Percentiles rank a stretch among this genome's conserved stretches.
These are phyloP conservation scores for Atopsyche davidsoni DNA, from an alignment of 1,140 invertebrate species.

Conservation along the genomic window DNA sequence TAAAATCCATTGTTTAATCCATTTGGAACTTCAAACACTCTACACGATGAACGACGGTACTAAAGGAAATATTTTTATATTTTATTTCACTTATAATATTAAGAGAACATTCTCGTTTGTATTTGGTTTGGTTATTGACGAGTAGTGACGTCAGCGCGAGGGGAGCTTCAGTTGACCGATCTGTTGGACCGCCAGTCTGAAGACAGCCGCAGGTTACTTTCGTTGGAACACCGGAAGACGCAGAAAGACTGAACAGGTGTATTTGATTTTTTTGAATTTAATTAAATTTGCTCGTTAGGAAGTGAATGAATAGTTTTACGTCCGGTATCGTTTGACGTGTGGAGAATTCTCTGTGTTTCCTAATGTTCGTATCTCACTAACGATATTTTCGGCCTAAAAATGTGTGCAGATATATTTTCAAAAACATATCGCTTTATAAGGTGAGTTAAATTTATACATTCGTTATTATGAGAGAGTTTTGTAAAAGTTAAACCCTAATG, in stretches of 20 bases:
- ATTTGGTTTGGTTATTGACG: no score
- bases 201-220: no score
- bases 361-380: constrained; percentile 13
- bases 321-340: background rate
- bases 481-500: no score
- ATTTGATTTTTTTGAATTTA: constrained; percentile 12
- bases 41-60: no score
- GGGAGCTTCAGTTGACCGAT: no score
- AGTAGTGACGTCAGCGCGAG: no score
- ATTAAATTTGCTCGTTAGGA: background rate
- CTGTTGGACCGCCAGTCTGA: no score
- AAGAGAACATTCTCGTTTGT: constrained; percentile 1
- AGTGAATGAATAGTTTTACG: background rate
- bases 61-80: constrained; percentile 16
- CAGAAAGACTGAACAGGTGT: constrained; percentile 29
- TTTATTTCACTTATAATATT: constrained; percentile 16
- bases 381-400: constrained; percentile 26
- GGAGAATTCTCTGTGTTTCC: no score
- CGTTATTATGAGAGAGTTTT: no score
- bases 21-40: no score
- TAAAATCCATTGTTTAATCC: background rate
- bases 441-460: constrained; percentile 7
- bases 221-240: constrained; percentile 22
- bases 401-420: constrained; percentile 26
- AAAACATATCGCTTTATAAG: constrained; percentile 29